These are phyloP conservation scores for Phyllostomus discolor DNA, from an alignment of 2,113 vertebrate species.

Conservation along the genomic window DNA sequence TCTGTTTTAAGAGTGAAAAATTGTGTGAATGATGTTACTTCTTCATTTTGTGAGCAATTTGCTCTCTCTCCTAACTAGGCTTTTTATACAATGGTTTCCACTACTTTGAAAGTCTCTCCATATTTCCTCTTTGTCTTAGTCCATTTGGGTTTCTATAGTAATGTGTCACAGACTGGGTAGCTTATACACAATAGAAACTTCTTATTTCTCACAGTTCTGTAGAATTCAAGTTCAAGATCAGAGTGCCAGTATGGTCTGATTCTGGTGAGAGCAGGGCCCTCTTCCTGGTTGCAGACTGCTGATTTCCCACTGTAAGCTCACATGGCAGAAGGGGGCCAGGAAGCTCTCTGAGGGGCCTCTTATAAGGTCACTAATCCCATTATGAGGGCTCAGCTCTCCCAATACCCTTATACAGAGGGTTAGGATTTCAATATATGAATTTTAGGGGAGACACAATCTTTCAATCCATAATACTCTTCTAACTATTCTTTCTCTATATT, in stretches of 20 bases:
- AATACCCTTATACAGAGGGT: fast-evolving
- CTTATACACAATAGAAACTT: background rate
- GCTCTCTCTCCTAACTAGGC: fast-evolving
- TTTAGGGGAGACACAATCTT: background rate
- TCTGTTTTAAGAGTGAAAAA: background rate
- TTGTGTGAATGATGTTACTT: fast-evolving
- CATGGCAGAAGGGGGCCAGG: fast-evolving
- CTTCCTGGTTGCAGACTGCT: background rate
- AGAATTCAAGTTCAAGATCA: background rate
- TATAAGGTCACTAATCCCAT: background rate
- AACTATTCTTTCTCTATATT: background rate
- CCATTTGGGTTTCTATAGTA: background rate
- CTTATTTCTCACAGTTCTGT: background rate
- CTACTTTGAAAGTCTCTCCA: background rate
- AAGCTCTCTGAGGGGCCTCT: background rate
- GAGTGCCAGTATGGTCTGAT: fast-evolving
- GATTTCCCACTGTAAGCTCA: background rate
- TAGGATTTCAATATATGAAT: background rate
- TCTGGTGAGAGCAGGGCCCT: fast-evolving
- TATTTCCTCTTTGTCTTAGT: background rate
- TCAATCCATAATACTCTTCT: background rate
- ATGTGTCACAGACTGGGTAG: background rate
- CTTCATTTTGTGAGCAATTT: background rate
- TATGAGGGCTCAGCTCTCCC: background rate
- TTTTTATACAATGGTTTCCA: background rate